Evolutionary conservation across 2,888 invertebrate genomes (phyloP), one percentile per base, ranked within the genome.

Genomic region (Dusona sp.): DNA sequence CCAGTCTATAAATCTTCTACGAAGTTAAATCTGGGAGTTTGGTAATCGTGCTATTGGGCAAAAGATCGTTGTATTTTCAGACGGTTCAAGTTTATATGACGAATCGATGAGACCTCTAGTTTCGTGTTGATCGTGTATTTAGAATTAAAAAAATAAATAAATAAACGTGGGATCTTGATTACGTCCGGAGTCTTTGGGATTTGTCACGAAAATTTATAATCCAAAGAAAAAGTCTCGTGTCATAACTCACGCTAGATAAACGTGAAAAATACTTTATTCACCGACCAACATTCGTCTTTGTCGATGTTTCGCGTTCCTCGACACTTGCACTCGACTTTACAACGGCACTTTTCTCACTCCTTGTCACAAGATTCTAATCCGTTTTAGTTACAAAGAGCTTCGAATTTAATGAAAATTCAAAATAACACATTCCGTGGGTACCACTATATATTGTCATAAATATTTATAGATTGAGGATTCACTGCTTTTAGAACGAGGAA

Each of bases 391-490:
- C 65, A 65, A 36, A 33, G 65, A 65, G 36, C 36, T 65, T 61
- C 9, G 25, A 29, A 61, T 29, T 61, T 61, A 13, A 61, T 29
- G 29, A 16, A 61, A 61, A 29, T 61, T 61, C 16, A 29, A 61
- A 61, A 61, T 29, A 22, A 61, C 61, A 29, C 25, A 61, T 25
- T 57, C 25, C 2, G 2, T 25, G 9, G 13, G 25, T 25, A 13
- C 7, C 61, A 29, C 25, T 25, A 29, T 13, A 61, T 61, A 61
- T 29, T 61, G 25, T 29, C 25, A 61, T 61, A 61, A 70, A 68
- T 74, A 67, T 81, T 75, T 67, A 48, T 75, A 29, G 13, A 57
- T 22, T 33, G 45, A 57, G 33, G 29, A n/a, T 16, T 13, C 16
- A 36, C 11, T 9, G 22, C 3, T 68, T 25, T 51, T 25, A 11